Evolutionary conservation across 1,140 invertebrate genomes (phyloP), one percentile per base, ranked within the genome.

Genomic region (Thereuonema tuberculata): DNA sequence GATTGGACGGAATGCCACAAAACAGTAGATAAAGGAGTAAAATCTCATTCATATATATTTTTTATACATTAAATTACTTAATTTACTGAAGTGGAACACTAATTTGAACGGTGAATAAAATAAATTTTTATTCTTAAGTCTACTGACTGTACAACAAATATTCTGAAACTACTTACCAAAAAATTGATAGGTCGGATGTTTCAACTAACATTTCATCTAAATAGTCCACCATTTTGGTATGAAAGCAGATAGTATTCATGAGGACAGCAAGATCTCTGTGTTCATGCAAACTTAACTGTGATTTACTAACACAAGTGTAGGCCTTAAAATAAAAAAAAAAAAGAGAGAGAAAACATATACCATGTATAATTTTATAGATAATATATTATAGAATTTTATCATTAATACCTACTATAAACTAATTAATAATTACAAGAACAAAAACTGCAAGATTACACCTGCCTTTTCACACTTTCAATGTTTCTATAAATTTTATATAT

Each of bases 161-260:
- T n/a, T n/a, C n/a, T n/a, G n/a, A n/a, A 50, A 54, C 14, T 25
- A 66, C 68, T 70, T 72, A 83, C 81, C 84, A 98, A 69, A 98
- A 98, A 61, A 98, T 84, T 0, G 93, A 97, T 5, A 99, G 76
- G 78, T 99, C 95, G 1, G 93, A 96, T 23, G 92, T 94, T 75
- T 99, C 95, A 1, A 88, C 85, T 60, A 99, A 77, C 70, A 98
- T 87, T 72, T 98, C 93, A 75, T 98, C 94, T n/a, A 99, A 76
- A 74, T 91, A 92, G 71, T 99, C 97, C 15, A 99, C 93, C 84
- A 98, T 93, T 74, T 94, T 94, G 0, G 95, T 93, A 71, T 99
- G 97, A 70, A 98, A 99, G 43, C 92, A 81, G 68, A 97, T 85
- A 14, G 90, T 94, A 72, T 99, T 98, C 73, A 99, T 83, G 59